phyloP scores from a whole-genome alignment of 2,888 invertebrate genomes.

The Phalangium opilio region DNA sequence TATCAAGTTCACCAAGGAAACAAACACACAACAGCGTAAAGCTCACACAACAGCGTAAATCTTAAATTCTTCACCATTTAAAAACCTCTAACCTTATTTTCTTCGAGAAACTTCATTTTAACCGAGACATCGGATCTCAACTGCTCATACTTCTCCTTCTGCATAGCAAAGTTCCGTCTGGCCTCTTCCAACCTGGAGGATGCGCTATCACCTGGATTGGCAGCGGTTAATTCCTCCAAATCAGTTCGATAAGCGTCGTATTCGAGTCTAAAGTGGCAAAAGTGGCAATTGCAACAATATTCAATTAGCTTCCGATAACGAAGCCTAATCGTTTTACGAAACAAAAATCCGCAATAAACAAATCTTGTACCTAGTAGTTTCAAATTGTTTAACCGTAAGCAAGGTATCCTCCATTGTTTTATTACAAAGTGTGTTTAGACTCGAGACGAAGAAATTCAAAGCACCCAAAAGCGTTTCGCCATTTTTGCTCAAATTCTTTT shows the following conservation, averaged over 20 bases:
- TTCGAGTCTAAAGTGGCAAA: slow-evolving; percentile 55
- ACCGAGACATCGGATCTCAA: slow-evolving; percentile 83
- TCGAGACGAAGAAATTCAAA: slow-evolving; percentile 88
- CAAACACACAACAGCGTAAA: too few species aligned
- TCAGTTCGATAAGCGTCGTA: slow-evolving; percentile 96
- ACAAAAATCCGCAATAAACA: too few species aligned
- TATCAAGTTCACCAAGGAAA: too few species aligned
- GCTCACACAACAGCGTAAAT: too few species aligned
- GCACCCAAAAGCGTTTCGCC: slow-evolving; percentile 76
- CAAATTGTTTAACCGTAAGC: slow-evolving; percentile 57
- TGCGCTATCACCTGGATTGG: slow-evolving; percentile 34
- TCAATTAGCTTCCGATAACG: too few species aligned
- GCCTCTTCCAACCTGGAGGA: slow-evolving; percentile 57
- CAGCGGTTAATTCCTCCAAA: slow-evolving; percentile 61
- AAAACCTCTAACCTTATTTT: slow-evolving; percentile 61
- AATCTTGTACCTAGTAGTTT: slow-evolving; percentile 54
- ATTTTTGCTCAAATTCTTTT: slow-evolving; percentile 79
- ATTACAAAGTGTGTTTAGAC: slow-evolving; percentile 86
- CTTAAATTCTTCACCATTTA: too few species aligned
- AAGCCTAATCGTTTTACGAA: too few species aligned
- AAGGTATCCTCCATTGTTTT: slow-evolving; percentile 95
- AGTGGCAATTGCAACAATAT: too few species aligned
- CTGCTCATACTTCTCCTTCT: slow-evolving; percentile 80
- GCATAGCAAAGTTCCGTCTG: slow-evolving; percentile 62
- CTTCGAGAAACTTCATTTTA: slow-evolving; percentile 90